phyloP scores from a whole-genome alignment of 2,113 vertebrate species.

The Scytalopus superciliaris region DNA sequence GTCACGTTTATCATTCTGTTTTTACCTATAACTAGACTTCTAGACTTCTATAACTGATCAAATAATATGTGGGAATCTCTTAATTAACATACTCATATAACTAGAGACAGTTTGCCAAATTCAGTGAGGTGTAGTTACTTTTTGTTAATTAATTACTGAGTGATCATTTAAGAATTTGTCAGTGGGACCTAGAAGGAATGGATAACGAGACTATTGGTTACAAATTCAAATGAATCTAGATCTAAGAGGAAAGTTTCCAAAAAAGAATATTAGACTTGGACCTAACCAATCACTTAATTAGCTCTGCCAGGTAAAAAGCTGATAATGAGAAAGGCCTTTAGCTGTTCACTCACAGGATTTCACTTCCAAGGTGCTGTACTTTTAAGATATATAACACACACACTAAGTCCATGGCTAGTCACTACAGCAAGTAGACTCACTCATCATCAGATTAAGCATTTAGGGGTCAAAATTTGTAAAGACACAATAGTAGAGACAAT shows the following conservation, averaged over 20 bases:
- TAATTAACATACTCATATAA: neutral
- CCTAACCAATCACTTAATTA: neutral
- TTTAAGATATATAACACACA: neutral
- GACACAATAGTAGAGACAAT: neutral
- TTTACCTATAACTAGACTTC: neutral
- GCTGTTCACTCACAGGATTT: neutral
- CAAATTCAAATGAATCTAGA: neutral
- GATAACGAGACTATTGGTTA: neutral
- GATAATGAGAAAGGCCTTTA: neutral
- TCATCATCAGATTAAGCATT: neutral
- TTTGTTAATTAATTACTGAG: slow-evolving; percentile 18
- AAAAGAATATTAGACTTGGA: neutral
- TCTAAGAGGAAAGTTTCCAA: neutral
- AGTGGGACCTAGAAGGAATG: neutral
- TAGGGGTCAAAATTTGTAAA: neutral
- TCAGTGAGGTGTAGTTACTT: neutral
- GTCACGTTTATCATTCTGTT: neutral
- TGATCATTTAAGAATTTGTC: slow-evolving; percentile 28
- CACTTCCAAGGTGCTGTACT: neutral
- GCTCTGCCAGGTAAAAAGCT: neutral
- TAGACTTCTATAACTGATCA: neutral
- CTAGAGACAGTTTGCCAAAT: slow-evolving; percentile 12
- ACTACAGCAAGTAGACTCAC: neutral
- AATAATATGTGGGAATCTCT: neutral
- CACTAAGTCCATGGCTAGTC: no score